Evolutionary conservation across 2,888 invertebrate genomes (phyloP).

Genomic region (Drosophila flavopinicola): DNA sequence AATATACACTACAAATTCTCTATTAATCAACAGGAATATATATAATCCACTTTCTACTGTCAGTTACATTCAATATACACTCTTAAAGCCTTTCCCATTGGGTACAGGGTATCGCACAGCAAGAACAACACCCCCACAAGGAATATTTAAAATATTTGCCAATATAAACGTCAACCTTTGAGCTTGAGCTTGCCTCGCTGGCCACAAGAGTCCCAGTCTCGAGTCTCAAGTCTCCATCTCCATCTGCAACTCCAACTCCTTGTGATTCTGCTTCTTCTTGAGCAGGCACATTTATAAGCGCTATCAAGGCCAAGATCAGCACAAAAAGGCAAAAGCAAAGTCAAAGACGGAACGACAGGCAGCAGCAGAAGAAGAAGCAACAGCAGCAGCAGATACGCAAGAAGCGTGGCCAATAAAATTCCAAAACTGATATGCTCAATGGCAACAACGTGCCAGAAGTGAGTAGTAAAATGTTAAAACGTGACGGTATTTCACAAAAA

Average conservation of each 20-base stretch:
- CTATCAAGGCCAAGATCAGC: constrained; percentile 80
- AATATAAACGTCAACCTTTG: constrained; percentile 75
- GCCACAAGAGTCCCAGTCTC: constrained; percentile 1
- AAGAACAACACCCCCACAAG: constrained; percentile 43
- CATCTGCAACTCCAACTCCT: too few relatives aligned
- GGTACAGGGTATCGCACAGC: constrained; percentile 10
- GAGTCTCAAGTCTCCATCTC: not conserved
- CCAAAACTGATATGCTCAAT: constrained; percentile 75
- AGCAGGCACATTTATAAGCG: constrained; percentile 72
- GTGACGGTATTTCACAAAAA: constrained; percentile 75
- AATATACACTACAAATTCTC: too few relatives aligned
- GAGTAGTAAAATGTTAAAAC: constrained; percentile 80
- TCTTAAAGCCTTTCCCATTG: too few relatives aligned
- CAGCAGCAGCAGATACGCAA: constrained; percentile 50
- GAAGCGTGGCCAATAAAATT: constrained; percentile 81
- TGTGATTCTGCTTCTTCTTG: too few relatives aligned
- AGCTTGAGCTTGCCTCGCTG: constrained; percentile 7
- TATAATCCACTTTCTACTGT: too few relatives aligned
- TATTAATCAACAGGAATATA: too few relatives aligned
- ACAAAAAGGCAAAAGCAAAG: constrained; percentile 52
- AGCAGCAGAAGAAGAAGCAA: constrained; percentile 1
- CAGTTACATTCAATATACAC: too few relatives aligned
- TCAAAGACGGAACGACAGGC: constrained; percentile 12
- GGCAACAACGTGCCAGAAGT: constrained; percentile 78
- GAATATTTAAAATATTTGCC: constrained; percentile 78